These are phyloP conservation scores for Acanthococcus lagerstroemiae DNA, from an alignment of 2,888 invertebrate species.

Conservation along the genomic window DNA sequence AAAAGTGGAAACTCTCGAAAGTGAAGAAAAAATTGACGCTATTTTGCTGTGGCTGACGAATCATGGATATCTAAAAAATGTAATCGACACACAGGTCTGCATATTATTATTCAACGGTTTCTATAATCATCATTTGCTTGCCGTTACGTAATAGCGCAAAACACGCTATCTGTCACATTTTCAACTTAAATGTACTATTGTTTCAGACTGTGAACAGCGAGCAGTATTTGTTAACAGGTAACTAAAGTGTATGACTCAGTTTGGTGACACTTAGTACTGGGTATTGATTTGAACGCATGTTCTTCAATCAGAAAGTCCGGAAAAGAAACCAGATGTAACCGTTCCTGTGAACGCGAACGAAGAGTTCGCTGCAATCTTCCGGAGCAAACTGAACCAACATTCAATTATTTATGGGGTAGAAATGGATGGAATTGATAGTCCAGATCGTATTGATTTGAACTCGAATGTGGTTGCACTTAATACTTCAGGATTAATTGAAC, in stretches of 20 bases:
- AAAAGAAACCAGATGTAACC: too few species aligned
- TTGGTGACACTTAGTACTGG: too few species aligned
- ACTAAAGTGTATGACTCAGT: too few species aligned
- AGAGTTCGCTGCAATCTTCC: conserved; percentile 11
- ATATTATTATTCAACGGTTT: too few species aligned
- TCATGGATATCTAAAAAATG: too few species aligned
- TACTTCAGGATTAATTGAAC: not conserved
- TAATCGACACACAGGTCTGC: too few species aligned
- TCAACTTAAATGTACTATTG: too few species aligned
- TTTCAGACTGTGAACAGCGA: conserved; percentile 1
- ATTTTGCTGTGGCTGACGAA: conserved; percentile 11
- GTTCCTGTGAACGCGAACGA: conserved; percentile 10
- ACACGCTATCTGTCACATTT: too few species aligned
- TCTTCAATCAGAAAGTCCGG: too few species aligned
- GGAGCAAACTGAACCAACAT: conserved; percentile 5
- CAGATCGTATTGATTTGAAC: not conserved
- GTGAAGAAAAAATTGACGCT: conserved; percentile 10
- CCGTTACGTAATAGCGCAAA: too few species aligned
- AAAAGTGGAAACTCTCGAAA: conserved; percentile 3
- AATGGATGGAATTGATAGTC: conserved; percentile 7
- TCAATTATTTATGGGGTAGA: conserved; percentile 12
- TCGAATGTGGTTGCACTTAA: not conserved
- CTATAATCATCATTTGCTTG: too few species aligned
- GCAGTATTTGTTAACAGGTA: conserved; percentile 13
- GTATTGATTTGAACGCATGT: too few species aligned